A percentile compares a stretch with the other conserved stretches of the same genome.
Conservation (phyloP, 2,888 invertebrate genomes). For the Drosophila merina region DNA sequence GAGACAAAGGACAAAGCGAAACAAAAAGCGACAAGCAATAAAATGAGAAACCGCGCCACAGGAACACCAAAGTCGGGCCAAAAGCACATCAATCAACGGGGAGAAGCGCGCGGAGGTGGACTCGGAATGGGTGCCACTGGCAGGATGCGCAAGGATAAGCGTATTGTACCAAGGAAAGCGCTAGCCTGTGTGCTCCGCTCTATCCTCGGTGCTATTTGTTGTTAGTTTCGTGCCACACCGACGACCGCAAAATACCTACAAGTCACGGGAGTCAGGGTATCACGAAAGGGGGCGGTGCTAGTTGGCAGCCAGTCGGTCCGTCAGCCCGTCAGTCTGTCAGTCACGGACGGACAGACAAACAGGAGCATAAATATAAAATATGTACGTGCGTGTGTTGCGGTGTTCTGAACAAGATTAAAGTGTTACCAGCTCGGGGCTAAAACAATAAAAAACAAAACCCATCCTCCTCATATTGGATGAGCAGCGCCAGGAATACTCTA, state of each 20-base stretch:
- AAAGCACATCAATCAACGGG: slow-evolving; percentile 76
- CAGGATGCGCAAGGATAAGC: slow-evolving; percentile 63
- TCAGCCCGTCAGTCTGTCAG: slow-evolving; percentile 57
- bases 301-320: slow-evolving; percentile 2
- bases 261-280: slow-evolving; percentile 55
- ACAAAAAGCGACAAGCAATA: slow-evolving; percentile 71
- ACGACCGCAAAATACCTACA: slow-evolving; percentile 71
- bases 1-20: slow-evolving; percentile 54
- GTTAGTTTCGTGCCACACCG: slow-evolving; percentile 62
- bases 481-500: background rate
- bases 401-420: slow-evolving; percentile 72
- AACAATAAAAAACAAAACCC: slow-evolving; percentile 36
- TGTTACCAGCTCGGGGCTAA: slow-evolving; percentile 50
- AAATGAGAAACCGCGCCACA: slow-evolving; percentile 73
- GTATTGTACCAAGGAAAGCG: slow-evolving; percentile 66
- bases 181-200: slow-evolving; percentile 27
- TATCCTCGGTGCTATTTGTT: slow-evolving; percentile 35
- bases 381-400: slow-evolving; percentile 40
- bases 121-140: slow-evolving; percentile 2
- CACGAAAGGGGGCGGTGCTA: slow-evolving; percentile 6
- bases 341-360: slow-evolving; percentile 57
- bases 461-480: slow-evolving; percentile 4
- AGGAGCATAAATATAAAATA: slow-evolving; percentile 79
- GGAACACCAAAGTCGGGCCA: slow-evolving; percentile 47
- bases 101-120: slow-evolving; percentile 30